phyloP scores from a whole-genome alignment of 2,888 invertebrate species.

The Limenitis arthemis region DNA sequence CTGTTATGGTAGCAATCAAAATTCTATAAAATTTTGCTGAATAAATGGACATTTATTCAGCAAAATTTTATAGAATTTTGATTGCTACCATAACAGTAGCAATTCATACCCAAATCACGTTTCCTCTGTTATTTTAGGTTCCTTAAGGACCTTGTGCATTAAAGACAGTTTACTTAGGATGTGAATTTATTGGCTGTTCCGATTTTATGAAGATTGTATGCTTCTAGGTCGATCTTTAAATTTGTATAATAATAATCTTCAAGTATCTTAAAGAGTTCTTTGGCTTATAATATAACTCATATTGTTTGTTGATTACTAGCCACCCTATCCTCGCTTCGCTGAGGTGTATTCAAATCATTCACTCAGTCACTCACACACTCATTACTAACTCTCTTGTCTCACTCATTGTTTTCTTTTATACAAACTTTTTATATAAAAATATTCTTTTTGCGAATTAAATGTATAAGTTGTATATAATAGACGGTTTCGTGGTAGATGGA shows the following conservation, averaged over 20 bases:
- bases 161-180: slow-evolving; percentile 17
- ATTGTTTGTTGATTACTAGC: no score
- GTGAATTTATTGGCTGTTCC: slow-evolving; percentile 11
- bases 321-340: no score
- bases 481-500: no score
- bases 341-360: no score
- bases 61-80: not conserved
- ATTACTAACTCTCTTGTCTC: not conserved
- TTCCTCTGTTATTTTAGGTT: slow-evolving; percentile 19
- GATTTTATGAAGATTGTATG: slow-evolving; percentile 12
- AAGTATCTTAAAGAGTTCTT: not conserved
- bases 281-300: no score
- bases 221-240: not conserved
- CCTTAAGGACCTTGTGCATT: slow-evolving; percentile 13
- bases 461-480: no score
- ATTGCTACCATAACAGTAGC: slow-evolving; percentile 6
- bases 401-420: not conserved
- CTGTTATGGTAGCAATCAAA: slow-evolving; percentile 6
- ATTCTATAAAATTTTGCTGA: not conserved
- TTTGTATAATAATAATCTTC: not conserved
- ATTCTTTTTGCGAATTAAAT: not conserved
- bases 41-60: no score
- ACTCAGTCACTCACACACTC: not conserved
- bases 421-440: not conserved
- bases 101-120: slow-evolving; percentile 12